phyloP scores from a whole-genome alignment of 2,797 vertebrate genomes.

The Heliangelus exortis region DNA sequence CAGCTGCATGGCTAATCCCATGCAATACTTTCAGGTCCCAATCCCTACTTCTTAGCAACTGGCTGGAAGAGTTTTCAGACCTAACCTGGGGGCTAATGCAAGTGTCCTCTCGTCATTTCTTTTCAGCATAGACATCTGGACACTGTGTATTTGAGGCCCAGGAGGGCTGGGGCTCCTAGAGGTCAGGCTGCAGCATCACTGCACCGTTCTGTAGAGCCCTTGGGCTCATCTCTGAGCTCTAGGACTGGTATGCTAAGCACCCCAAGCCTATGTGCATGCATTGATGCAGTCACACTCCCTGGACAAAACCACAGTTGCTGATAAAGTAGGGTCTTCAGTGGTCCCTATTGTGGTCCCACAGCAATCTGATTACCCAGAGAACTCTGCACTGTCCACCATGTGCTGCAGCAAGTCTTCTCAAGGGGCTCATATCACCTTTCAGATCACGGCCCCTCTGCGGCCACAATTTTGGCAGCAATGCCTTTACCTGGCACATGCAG shows the following conservation, averaged over 20 bases:
- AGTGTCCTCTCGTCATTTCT: not conserved
- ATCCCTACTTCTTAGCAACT: not conserved
- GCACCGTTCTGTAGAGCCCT: not conserved
- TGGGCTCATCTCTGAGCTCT: not conserved
- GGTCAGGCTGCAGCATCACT: not conserved
- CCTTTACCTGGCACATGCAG: not conserved
- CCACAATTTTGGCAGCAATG: not conserved
- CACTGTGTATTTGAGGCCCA: not conserved
- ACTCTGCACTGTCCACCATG: not conserved
- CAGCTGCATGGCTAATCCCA: not conserved
- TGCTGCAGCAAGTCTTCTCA: not conserved
- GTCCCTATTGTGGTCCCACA: accelerated
- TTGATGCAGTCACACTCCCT: accelerated
- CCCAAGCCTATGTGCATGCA: accelerated
- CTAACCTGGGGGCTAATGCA: not conserved
- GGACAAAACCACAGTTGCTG: not conserved
- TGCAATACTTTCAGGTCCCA: not conserved
- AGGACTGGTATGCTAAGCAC: not conserved
- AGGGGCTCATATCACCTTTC: accelerated
- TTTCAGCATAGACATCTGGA: not conserved
- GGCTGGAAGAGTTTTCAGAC: not conserved
- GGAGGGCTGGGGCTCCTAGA: accelerated
- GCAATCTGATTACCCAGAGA: not conserved
- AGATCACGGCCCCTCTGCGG: accelerated
- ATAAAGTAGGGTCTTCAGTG: not conserved